Percentiles rank a stretch among this genome's conserved stretches.
These are phyloP conservation scores for Prunella fulvescens DNA, from an alignment of 2,113 vertebrate genomes.

Conservation along the genomic window DNA sequence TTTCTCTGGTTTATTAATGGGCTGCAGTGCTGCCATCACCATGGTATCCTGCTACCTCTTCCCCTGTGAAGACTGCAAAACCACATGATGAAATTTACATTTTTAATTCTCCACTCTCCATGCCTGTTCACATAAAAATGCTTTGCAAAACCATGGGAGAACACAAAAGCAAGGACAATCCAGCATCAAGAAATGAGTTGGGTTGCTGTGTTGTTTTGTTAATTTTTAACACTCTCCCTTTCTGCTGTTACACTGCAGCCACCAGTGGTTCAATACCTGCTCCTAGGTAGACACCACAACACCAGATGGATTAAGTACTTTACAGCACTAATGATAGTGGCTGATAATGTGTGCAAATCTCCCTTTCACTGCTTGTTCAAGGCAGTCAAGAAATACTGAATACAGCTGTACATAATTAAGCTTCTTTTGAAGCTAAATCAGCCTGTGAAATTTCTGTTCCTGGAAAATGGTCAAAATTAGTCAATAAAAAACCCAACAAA, in stretches of 20 bases:
- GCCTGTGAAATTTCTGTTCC: conserved; percentile 54
- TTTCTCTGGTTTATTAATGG: conserved; percentile 44
- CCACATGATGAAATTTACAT: conserved; percentile 27
- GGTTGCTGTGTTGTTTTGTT: neutral
- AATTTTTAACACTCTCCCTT: neutral
- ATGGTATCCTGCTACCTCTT: conserved; percentile 45
- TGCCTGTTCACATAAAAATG: neutral
- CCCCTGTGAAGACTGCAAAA: neutral
- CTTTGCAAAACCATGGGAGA: neutral
- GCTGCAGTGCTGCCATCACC: conserved; percentile 29
- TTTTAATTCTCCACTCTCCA: conserved; percentile 34
- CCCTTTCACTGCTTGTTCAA: conserved; percentile 40
- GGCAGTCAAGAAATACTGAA: conserved; percentile 52
- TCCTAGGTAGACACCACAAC: conserved; percentile 46
- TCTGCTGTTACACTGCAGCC: neutral
- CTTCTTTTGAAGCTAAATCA: conserved; percentile 47
- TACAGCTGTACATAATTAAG: conserved; percentile 57
- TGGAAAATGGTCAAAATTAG: conserved; percentile 60
- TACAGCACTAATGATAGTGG: conserved; percentile 40
- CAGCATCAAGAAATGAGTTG: neutral
- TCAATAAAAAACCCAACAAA: conserved; percentile 33
- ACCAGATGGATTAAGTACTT: conserved; percentile 46
- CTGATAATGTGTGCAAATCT: conserved; percentile 62
- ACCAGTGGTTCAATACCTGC: conserved; percentile 43
- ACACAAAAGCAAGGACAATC: neutral